Percentiles rank a stretch among this genome's conserved stretches.
These are phyloP conservation scores for Meghimatium bilineatum DNA, from an alignment of 2,888 invertebrate species.

Conservation along the genomic window DNA sequence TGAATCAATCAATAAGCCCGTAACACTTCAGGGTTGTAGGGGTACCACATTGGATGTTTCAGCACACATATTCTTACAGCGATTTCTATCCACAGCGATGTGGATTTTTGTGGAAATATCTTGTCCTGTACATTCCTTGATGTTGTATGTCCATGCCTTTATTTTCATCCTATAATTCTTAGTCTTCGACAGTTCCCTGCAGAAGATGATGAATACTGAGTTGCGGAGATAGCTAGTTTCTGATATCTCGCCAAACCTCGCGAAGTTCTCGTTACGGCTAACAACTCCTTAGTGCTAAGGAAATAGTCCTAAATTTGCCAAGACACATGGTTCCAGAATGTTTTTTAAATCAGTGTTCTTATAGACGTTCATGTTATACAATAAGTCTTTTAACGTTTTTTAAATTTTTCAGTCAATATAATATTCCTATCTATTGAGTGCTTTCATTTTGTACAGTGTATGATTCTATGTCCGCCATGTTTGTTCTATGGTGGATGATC, in stretches of 20 bases:
- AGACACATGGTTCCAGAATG: not conserved
- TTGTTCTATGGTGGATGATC: slow-evolving; percentile 4
- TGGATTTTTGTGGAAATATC: too few relatives aligned
- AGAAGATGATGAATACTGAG: too few relatives aligned
- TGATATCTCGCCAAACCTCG: not conserved
- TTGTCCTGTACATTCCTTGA: too few relatives aligned
- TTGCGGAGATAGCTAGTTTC: too few relatives aligned
- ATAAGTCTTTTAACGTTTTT: not conserved
- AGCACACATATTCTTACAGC: too few relatives aligned
- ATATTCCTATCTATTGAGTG: not conserved
- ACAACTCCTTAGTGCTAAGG: not conserved
- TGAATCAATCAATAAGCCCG: too few relatives aligned
- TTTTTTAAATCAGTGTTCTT: not conserved
- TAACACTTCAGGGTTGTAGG: too few relatives aligned
- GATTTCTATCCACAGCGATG: too few relatives aligned
- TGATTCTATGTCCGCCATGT: slow-evolving; percentile 10
- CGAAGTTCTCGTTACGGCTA: not conserved
- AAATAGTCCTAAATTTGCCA: not conserved
- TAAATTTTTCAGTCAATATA: not conserved
- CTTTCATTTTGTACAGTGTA: not conserved
- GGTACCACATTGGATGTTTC: too few relatives aligned
- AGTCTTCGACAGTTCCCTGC: too few relatives aligned
- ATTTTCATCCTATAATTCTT: too few relatives aligned
- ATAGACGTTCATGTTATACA: not conserved
- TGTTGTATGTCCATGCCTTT: too few relatives aligned